Evolutionary conservation across 2,797 vertebrate species (phyloP), one percentile per base, ranked within the genome.

Genomic region (Iguana delicatissima): DNA sequence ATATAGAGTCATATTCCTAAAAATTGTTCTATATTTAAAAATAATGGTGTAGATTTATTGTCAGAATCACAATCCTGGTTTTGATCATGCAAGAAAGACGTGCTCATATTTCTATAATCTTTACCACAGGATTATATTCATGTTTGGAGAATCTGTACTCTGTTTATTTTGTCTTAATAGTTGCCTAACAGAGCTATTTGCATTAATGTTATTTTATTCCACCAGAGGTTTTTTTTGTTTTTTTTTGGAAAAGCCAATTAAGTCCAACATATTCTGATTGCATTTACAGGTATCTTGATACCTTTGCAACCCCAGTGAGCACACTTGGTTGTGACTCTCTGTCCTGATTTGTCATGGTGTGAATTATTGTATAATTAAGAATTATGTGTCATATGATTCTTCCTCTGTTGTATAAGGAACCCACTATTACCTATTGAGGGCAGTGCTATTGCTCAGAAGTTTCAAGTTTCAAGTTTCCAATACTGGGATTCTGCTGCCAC

Each of bases 341-440:
- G 59, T n/a, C 24, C 76, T 79, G 18, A 89, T 82, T 86, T 81
- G 29, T 55, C 29, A 69, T 81, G 50, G 67, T 80, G 55, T 20
- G 80, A 74, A 89, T 22, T 16, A 72, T 90, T 91, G 83, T 83
- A 90, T 81, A 90, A 90, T 91, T 72, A 90, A 92, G 85, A 85
- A 77, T 62, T 29, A 77, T 62, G 22, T 62, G 5, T 62, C 73
- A 35, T 50, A 42, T 59, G 35, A 52, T 81, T 59, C 35, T 81
- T 50, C 6, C 84, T 77, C 64, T 26, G 22, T 86, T 62, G 7
- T 38, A 86, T 86, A 50, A 80, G 67, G 35, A 55, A 62, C 38
- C 67, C 57, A 82, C 52, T 74, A 77, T 69, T 86, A 62, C 46
- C 85, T 81, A 82, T 26, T 59, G 74, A 89, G 67, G 69, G 38